Base-by-base conservation (phyloP, 2,113 vertebrate genomes). In the Salvator merianae region DNA sequence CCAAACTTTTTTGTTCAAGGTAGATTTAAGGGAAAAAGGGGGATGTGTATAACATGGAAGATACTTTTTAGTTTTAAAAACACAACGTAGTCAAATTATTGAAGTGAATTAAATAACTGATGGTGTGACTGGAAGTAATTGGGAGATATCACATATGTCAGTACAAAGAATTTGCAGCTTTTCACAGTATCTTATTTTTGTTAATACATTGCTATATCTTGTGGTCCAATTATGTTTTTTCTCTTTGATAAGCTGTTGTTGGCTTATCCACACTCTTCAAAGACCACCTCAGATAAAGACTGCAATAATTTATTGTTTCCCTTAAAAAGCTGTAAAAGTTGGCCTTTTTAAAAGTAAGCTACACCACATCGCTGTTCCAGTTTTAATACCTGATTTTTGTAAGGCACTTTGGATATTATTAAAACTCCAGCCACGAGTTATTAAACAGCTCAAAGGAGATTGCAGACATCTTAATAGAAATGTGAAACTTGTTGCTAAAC, bases 151-250 rank as follows among this genome's bases (percentile, higher is more conserved):
- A 72, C 91, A 87, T 86, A 14, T 85, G 72, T 77, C 36, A 81
- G 86, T 83, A 87, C 65, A 74, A 90, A 74, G 74, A 71, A 91
- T 90, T 55, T 89, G 85, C 43, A 85, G 18, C 88, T 92, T 87
- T 59, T 43, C 8, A 75, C 81, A 80, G 82, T 87, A 6, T 34
- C 43, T 53, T 84, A 89, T 88, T 34, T 40, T 53, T 84, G 88
- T 88, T 95, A 95, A 94, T 95, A 92, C 84, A 94, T 85, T 88
- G 85, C 89, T 94, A 76, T 95, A 95, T 95, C 96, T 95, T 94
- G 95, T 96, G 94, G 91, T 91, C 85, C 96, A 96, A 96, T 96
- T 95, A 91, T 89, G 94, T 97, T 92, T 94, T 91, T 94, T 94
- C 91, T 91, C 89, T 97, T 94, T 96, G 90, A 95, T 96, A 95